Percentiles rank a stretch among this genome's conserved stretches.
Conservation (phyloP, 2,797 vertebrate species). For the Epinephelus malabaricus region DNA sequence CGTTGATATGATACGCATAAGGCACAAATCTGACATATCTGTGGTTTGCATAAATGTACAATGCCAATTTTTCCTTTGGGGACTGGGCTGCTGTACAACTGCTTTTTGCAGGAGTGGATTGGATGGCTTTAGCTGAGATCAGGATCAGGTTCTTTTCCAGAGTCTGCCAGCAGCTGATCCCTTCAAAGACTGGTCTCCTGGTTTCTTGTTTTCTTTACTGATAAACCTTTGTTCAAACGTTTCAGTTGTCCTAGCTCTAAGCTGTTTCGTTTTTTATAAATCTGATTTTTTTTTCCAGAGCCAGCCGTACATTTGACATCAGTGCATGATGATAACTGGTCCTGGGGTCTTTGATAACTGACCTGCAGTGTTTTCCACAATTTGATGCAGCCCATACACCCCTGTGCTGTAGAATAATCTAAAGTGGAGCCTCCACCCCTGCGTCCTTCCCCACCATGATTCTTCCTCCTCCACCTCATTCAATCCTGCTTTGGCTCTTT, state of each 20-base stretch:
- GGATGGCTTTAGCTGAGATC: not conserved
- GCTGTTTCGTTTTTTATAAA: constrained; percentile 49
- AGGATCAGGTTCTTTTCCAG: not conserved
- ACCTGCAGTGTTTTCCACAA: constrained; percentile 51
- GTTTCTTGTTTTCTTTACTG: constrained; percentile 46
- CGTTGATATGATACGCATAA: too few relatives aligned
- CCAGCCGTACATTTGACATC: constrained; percentile 35
- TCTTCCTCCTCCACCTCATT: constrained; percentile 5
- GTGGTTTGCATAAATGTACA: too few relatives aligned
- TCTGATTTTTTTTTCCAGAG: constrained; percentile 17
- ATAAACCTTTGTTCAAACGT: constrained; percentile 50
- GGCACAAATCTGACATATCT: too few relatives aligned
- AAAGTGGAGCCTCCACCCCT: constrained; percentile 21
- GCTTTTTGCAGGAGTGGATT: not conserved
- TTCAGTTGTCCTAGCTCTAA: constrained; percentile 20
- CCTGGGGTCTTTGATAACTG: constrained; percentile 33
- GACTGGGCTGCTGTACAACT: too few relatives aligned
- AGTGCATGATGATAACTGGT: not conserved
- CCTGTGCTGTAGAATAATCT: constrained; percentile 30
- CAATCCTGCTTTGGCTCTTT: not conserved
- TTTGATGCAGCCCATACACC: constrained; percentile 63
- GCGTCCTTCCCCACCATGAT: constrained; percentile 18
- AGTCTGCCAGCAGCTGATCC: constrained; percentile 25
- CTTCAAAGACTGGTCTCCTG: constrained; percentile 28
- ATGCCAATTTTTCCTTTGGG: too few relatives aligned